Evolutionary conservation across 2,113 vertebrate genomes (phyloP).

Genomic region (Psilopogon haemacephalus): DNA sequence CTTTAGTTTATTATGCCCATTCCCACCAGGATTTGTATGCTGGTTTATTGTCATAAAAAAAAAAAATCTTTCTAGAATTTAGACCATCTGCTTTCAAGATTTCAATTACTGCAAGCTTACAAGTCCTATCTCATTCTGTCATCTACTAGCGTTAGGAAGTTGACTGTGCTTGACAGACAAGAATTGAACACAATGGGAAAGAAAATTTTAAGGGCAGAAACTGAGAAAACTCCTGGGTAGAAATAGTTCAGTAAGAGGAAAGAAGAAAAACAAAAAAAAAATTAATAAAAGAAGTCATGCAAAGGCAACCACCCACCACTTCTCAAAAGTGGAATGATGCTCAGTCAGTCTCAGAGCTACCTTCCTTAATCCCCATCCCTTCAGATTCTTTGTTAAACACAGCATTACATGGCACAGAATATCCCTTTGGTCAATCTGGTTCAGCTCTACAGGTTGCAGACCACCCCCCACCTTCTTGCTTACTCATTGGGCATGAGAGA

Average conservation of each 20-base stretch:
- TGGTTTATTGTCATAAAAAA: not conserved
- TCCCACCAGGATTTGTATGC: not conserved
- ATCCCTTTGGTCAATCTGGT: not conserved
- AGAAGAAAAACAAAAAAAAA: not conserved
- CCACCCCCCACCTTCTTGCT: not conserved
- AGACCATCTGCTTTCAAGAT: not conserved
- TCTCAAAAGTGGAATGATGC: not conserved
- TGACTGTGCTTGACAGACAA: not conserved
- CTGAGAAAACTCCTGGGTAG: not conserved
- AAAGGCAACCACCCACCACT: not conserved
- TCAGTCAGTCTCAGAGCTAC: not conserved
- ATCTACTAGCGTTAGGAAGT: not conserved
- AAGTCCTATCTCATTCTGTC: not conserved
- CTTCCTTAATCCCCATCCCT: not conserved
- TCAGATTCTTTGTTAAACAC: not conserved
- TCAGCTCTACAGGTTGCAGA: not conserved
- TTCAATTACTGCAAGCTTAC: not conserved
- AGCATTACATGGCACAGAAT: no score
- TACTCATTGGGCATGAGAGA: accelerated
- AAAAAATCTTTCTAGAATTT: not conserved
- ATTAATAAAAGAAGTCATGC: not conserved
- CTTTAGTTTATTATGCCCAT: not conserved
- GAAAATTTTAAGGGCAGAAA: not conserved
- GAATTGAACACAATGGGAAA: not conserved
- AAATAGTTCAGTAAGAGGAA: not conserved